These are phyloP conservation scores for Psittacula derbiana DNA, from an alignment of 2,797 vertebrate genomes.

Conservation along the genomic window DNA sequence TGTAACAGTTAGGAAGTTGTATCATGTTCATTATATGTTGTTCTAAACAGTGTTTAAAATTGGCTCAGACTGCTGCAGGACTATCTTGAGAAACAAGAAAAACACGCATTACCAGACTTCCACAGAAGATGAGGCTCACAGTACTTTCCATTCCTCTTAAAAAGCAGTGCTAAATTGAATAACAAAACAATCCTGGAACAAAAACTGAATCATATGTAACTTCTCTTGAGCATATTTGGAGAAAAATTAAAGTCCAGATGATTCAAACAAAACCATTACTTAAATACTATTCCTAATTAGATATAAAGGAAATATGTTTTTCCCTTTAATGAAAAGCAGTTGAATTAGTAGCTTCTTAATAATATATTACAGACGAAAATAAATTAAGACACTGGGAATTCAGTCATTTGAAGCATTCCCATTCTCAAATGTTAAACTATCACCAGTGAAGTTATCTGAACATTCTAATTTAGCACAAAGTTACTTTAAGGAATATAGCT, in stretches of 20 bases:
- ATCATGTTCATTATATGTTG: constrained; percentile 6
- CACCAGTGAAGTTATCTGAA: background rate
- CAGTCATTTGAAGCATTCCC: background rate
- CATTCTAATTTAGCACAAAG: background rate
- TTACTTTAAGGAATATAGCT: background rate
- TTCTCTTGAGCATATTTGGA: background rate
- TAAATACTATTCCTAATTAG: background rate
- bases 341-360: constrained; percentile 1
- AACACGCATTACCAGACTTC: background rate
- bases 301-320: background rate
- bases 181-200: background rate
- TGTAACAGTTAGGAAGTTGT: constrained; percentile 62
- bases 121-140: background rate
- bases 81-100: constrained; percentile 64
- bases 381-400: background rate
- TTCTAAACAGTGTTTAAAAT: constrained; percentile 49
- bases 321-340: background rate
- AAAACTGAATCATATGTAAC: background rate
- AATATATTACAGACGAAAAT: background rate
- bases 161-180: background rate
- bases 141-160: background rate
- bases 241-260: background rate
- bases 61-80: background rate
- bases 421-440: background rate
- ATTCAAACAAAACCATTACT: background rate